Base-by-base conservation (phyloP, 2,113 vertebrate genomes). In the Aptenodytes patagonicus region DNA sequence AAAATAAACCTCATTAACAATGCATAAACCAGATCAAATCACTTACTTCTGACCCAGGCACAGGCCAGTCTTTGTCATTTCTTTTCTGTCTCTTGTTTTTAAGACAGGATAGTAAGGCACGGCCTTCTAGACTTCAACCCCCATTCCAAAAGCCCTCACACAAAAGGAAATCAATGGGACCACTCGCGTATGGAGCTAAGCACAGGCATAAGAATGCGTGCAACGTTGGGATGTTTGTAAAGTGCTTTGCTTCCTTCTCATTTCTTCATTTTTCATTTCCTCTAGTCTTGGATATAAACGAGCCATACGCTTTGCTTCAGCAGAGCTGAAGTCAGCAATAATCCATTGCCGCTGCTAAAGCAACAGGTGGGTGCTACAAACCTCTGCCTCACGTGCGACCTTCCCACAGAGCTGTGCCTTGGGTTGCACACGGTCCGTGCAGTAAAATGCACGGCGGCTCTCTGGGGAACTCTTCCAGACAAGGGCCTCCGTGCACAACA, bases 381-480 rank as follows among this genome's bases (percentile, higher is more conserved):
- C 34, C 76, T 24, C 46, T 58, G 60, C 62, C 44, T 31, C 40
- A 9, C 0, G 6, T 8, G 60, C 0, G 3, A 10, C 70, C 72
- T 47, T 22, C 64, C 61, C 72, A 32, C 22, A 22, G 40, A 38
- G 10, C 76, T 28, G 38, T 6, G 29, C 85, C 51, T n/a, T 5
- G 60, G 60, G 40, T 7, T 16, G 13, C 26, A 24, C 3, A 0
- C 2, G 3, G 46, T 22, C 28, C 5, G 0, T 54, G 60, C 16
- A 7, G 11, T 4, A 20, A 61, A 38, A 60, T 1, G 0, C 70
- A 14, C 3, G 2, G 76, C 16, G 36, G 36, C 22, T 58, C 44
- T 16, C 32, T 5, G 5, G 44, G 34, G 58, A 93, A 7, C 58
- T 7, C n/a, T 32, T 47, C 60, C n/a, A 54, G 29, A 20, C 15